phyloP scores from a whole-genome alignment of 2,797 vertebrate genomes.

The Pseudochromis fuscus region DNA sequence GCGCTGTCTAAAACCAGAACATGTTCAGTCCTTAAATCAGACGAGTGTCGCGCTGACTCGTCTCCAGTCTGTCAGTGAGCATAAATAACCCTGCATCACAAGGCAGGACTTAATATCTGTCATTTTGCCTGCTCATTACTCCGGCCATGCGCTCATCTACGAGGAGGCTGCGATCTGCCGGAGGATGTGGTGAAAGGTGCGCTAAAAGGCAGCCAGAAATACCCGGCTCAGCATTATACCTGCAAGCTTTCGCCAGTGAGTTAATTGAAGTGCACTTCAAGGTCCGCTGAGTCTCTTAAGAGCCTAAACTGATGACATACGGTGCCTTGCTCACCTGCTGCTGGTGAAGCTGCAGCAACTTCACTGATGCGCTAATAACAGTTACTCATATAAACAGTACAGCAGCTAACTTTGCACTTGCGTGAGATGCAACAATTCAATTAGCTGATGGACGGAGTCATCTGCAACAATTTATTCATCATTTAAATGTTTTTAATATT shows the following conservation, averaged over 20 bases:
- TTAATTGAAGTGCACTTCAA: slow-evolving; percentile 48
- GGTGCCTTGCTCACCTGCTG: slow-evolving; percentile 17
- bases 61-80: slow-evolving; percentile 6
- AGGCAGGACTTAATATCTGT: slow-evolving; percentile 30
- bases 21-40: no score
- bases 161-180: background rate
- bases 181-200: slow-evolving; percentile 21
- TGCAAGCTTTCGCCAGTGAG: slow-evolving; percentile 18
- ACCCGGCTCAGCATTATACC: slow-evolving; percentile 51
- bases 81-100: slow-evolving; percentile 20
- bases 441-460: no score
- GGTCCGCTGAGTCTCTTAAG: slow-evolving; percentile 38
- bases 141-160: slow-evolving; percentile 18
- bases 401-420: background rate
- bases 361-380: background rate
- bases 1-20: background rate
- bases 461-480: background rate
- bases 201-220: slow-evolving; percentile 35
- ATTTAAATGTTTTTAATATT: no score
- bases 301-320: slow-evolving; percentile 32
- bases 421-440: no score
- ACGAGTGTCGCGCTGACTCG: background rate
- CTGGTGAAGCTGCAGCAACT: background rate
- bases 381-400: background rate
- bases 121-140: slow-evolving; percentile 30